phyloP scores from a whole-genome alignment of 2,797 vertebrate species.

The Mormyrops boulengeri region DNA sequence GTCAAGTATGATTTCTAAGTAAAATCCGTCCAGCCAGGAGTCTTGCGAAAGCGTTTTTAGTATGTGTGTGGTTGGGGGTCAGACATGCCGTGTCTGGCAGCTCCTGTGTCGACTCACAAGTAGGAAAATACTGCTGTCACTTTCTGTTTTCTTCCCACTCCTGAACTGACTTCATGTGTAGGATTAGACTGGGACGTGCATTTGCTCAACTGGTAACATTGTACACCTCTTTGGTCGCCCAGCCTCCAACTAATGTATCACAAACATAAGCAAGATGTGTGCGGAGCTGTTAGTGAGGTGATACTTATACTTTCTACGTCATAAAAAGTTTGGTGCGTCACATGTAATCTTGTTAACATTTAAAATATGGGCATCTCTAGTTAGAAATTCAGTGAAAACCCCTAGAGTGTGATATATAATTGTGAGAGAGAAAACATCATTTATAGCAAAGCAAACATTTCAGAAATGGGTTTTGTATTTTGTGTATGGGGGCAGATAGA shows the following conservation, averaged over 20 bases:
- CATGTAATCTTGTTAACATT: background rate
- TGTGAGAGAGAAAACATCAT: background rate
- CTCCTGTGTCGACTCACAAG: conserved; percentile 4
- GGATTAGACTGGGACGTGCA: background rate
- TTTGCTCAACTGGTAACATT: background rate
- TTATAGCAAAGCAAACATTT: background rate
- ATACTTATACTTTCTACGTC: background rate
- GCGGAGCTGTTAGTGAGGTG: background rate
- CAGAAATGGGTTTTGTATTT: background rate
- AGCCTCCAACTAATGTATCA: background rate
- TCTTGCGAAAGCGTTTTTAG: background rate
- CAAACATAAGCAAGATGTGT: background rate
- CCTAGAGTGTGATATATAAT: background rate
- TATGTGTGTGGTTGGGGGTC: background rate
- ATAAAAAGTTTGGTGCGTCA: background rate
- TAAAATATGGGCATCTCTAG: background rate
- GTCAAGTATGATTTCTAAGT: conserved; percentile 14
- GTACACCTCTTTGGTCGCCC: background rate
- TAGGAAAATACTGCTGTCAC: background rate
- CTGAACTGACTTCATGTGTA: background rate
- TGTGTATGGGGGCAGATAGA: background rate
- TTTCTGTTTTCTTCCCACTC: background rate
- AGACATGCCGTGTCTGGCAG: background rate
- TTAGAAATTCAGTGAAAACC: background rate
- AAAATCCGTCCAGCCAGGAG: conserved; percentile 11